Evolutionary conservation across 2,113 vertebrate genomes (phyloP).

Genomic region (Chionodraco myersi): DNA sequence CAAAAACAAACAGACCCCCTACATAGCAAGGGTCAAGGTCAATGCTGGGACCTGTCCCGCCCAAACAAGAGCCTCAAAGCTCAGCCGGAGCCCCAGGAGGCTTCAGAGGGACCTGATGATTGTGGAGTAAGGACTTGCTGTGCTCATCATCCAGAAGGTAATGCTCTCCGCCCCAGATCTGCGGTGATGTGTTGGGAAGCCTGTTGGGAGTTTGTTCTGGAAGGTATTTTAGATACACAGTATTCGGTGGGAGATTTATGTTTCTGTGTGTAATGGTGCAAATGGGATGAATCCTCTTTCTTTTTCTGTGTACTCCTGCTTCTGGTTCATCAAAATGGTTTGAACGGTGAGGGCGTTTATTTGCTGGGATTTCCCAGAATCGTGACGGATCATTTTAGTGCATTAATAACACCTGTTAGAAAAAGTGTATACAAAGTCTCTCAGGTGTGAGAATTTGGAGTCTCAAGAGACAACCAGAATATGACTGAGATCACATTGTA

Average conservation of each 20-base stretch:
- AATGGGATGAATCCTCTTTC: conserved; percentile 36
- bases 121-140: conserved; percentile 23
- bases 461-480: not conserved
- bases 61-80: conserved; percentile 52
- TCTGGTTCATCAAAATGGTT: conserved; percentile 1
- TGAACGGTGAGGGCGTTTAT: conserved; percentile 9
- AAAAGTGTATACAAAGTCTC: not conserved
- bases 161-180: conserved; percentile 1
- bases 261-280: not conserved
- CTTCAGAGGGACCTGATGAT: conserved; percentile 46
- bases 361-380: not conserved
- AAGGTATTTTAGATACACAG: conserved; percentile 37
- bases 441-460: not conserved
- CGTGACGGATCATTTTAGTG: not conserved
- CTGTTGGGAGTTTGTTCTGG: conserved; percentile 53
- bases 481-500: not conserved
- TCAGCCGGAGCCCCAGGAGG: conserved; percentile 28
- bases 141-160: conserved; percentile 51
- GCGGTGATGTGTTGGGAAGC: conserved; percentile 10
- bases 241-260: conserved; percentile 31
- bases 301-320: not conserved
- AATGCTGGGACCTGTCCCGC: conserved; percentile 50
- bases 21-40: conserved; percentile 69
- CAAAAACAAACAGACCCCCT: conserved; percentile 72
- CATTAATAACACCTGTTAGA: not conserved